Base-by-base conservation (phyloP, 1,140 invertebrate genomes). In the Drosophila pectinifera region DNA sequence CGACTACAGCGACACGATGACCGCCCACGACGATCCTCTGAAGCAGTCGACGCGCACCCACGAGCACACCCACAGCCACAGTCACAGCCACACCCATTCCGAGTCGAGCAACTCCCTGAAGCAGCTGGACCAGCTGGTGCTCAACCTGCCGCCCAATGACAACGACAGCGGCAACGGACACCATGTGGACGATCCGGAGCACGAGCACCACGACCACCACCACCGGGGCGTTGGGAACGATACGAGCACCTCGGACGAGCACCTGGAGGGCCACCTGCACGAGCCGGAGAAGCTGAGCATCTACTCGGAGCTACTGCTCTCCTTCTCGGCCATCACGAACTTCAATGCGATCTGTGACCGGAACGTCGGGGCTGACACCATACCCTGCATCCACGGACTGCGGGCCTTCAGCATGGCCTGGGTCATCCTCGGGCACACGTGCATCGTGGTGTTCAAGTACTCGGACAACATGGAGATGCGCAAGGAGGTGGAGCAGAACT, bases 371-470 rank as follows among this genome's bases (percentile, higher is more conserved):
- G 94, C 95, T 6, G 96, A 97, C 79, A 97, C 96, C 0, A 96
- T 97, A 56, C 95, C 96, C 49, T 96, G 95, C 7, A 94, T 98
- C 36, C 97, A 98, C 77, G 97, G 97, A 1, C 93, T 98, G 0
- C 93, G 96, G 5, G 95, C 96, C 0, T 94, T 98, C 39, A 97
- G 96, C 74, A 98, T 98, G 96, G 95, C 95, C 7, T 98, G 98
- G 98, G 96, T 98, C 1, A 97, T 99, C 45, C 94, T 98, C 3
- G 97, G 97, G 0, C 97, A 99, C 92, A 96, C 97, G 0, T 98
- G 95, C 93, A 96, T 96, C 89, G 94, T 96, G 51, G 95, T 95
- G 2, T 97, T 97, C 91, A 97, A 97, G 93, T 97, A 96, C 86
- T 96, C 96, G 2, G 96, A 97, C 89, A 97, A 97, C 90, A 96